Evolutionary conservation across 2,888 invertebrate genomes (phyloP).

Genomic region (Dusona sp.): DNA sequence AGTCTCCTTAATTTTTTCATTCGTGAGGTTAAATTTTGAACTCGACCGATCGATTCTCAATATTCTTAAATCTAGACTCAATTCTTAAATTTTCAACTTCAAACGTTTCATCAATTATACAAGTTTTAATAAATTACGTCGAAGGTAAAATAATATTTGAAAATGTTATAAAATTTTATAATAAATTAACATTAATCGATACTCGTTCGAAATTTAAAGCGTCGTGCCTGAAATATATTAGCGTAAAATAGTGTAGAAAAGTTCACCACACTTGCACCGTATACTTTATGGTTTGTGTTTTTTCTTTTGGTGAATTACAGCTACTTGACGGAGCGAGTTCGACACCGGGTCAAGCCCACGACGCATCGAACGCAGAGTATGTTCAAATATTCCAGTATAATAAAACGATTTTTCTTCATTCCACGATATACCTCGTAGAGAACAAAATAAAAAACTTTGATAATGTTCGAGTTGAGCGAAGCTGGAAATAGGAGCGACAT

Average conservation of each 20-base stretch:
- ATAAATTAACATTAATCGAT: conserved; percentile 4
- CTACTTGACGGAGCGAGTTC: conserved; percentile 89
- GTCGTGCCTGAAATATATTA: conserved; percentile 35
- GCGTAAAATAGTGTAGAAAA: conserved; percentile 67
- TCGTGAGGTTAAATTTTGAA: not conserved
- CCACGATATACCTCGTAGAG: conserved; percentile 22
- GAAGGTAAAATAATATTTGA: not conserved
- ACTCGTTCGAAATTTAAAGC: conserved; percentile 33
- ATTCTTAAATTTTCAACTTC: no score
- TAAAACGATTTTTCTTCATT: conserved; percentile 63
- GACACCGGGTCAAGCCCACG: conserved; percentile 85
- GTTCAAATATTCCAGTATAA: conserved; percentile 73
- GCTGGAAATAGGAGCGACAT: not conserved
- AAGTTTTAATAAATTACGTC: no score
- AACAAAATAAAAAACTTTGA: not conserved
- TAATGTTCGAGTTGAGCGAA: not conserved
- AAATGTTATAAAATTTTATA: not conserved
- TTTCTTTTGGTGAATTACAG: conserved; percentile 87
- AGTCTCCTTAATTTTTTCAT: not conserved
- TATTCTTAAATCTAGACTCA: no score
- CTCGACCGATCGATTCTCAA: no score
- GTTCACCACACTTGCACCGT: conserved; percentile 81
- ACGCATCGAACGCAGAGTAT: conserved; percentile 80
- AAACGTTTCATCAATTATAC: no score
- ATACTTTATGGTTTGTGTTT: conserved; percentile 86